These are phyloP conservation scores for Kryptolebias marmoratus DNA, from an alignment of 2,113 vertebrate species.

Conservation along the genomic window DNA sequence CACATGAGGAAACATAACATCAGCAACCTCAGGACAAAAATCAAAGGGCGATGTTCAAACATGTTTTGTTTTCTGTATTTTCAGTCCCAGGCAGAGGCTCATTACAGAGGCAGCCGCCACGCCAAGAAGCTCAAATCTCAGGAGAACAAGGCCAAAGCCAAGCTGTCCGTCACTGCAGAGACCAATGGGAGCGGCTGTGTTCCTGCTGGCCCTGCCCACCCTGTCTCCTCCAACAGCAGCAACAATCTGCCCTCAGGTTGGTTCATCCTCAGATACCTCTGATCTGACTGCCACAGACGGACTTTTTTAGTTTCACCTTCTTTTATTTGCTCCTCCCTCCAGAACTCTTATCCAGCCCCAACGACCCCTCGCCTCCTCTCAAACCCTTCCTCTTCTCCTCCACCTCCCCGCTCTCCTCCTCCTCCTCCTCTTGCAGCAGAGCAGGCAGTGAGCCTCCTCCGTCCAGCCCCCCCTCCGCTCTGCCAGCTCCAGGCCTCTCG, in stretches of 20 bases:
- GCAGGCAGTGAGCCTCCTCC: slow-evolving; percentile 63
- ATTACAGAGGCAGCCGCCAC: slow-evolving; percentile 99
- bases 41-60: background rate
- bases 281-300: background rate
- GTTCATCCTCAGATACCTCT: background rate
- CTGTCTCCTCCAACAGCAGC: slow-evolving; percentile 22
- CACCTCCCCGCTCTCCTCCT: slow-evolving; percentile 45
- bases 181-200: slow-evolving; percentile 83
- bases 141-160: slow-evolving; percentile 94
- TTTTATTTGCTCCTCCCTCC: background rate
- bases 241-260: slow-evolving; percentile 59
- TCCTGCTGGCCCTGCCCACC: slow-evolving; percentile 76
- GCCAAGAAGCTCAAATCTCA: slow-evolving; percentile 99
- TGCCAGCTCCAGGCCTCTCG: slow-evolving; percentile 54
- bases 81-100: slow-evolving; percentile 91
- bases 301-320: background rate
- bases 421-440: slow-evolving; percentile 55
- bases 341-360: slow-evolving; percentile 44
- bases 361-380: slow-evolving; percentile 39
- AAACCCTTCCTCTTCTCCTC: slow-evolving; percentile 48
- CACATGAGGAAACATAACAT: background rate
- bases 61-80: background rate
- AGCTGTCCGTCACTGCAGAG: slow-evolving; percentile 84
- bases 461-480: slow-evolving; percentile 61
- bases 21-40: background rate